These are phyloP conservation scores for Chrysolina oricalcia DNA, from an alignment of 2,888 invertebrate genomes.

Conservation along the genomic window DNA sequence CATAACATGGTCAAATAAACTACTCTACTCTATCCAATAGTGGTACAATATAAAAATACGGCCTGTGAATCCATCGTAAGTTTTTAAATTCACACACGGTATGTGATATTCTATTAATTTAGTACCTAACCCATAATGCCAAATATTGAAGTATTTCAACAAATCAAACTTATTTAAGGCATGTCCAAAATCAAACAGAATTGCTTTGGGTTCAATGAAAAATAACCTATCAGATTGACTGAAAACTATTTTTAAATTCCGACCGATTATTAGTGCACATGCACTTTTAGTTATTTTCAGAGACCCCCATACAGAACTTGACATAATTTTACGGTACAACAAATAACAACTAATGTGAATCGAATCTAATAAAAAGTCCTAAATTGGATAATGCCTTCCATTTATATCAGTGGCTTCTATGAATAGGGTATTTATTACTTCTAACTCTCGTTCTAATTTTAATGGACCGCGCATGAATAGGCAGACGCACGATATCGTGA, in stretches of 20 bases:
- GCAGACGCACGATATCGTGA: constrained; percentile 4
- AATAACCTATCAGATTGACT: not conserved
- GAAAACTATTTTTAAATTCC: no score
- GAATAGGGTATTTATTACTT: constrained; percentile 45
- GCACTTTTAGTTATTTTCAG: not conserved
- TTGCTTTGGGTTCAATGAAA: not conserved
- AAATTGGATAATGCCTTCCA: constrained; percentile 50
- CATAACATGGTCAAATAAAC: no score
- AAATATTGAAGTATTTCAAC: not conserved
- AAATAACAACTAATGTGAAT: constrained; percentile 33
- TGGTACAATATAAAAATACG: no score
- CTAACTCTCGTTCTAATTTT: constrained; percentile 19
- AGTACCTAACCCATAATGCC: not conserved
- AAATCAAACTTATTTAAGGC: not conserved
- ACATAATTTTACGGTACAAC: constrained; percentile 9
- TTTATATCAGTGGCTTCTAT: constrained; percentile 48
- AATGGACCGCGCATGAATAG: constrained; percentile 13
- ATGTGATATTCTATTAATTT: not conserved
- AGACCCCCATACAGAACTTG: constrained; percentile 1
- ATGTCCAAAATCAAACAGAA: not conserved
- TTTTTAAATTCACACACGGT: no score
- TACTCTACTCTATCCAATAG: no score
- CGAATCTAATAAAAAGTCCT: constrained; percentile 47
- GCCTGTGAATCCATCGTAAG: no score
- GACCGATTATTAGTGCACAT: not conserved